A percentile compares a stretch with the other conserved stretches of the same genome.
Conservation (phyloP, 2,113 vertebrate genomes). For the Eulemur rufifrons region DNA sequence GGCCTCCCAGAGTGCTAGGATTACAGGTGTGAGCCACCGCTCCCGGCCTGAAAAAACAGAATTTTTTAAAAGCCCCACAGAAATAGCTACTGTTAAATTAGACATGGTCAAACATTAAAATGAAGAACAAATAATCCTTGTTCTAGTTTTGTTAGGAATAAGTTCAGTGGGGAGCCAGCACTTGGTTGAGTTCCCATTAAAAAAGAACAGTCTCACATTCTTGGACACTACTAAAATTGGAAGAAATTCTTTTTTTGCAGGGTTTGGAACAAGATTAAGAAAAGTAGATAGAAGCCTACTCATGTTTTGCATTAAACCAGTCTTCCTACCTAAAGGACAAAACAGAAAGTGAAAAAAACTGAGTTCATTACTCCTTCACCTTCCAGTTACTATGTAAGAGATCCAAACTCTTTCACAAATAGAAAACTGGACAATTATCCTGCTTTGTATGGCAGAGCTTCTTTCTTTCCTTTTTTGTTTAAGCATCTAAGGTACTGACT, state of each 20-base stretch:
- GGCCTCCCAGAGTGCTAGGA: no score
- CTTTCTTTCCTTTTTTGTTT: neutral
- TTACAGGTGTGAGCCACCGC: no score
- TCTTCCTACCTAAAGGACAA: neutral
- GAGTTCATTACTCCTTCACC: neutral
- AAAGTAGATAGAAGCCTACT: neutral
- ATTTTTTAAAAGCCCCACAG: neutral
- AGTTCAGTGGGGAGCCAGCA: neutral
- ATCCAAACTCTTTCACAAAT: neutral
- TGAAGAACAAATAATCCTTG: neutral
- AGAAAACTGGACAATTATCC: neutral
- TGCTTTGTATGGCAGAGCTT: neutral
- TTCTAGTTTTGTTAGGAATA: neutral
- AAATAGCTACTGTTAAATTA: neutral
- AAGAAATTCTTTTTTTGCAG: neutral
- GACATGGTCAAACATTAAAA: neutral
- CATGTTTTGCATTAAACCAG: neutral
- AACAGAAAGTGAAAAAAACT: neutral
- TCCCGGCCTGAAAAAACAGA: neutral
- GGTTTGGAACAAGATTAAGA: slow-evolving; percentile 4
- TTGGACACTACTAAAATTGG: neutral
- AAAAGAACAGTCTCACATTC: neutral
- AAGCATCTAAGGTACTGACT: neutral
- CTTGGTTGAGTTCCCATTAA: neutral
- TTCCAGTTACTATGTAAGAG: neutral